Evolutionary conservation across 2,113 vertebrate genomes (phyloP).

Genomic region (Hippocampus mohnikei): DNA sequence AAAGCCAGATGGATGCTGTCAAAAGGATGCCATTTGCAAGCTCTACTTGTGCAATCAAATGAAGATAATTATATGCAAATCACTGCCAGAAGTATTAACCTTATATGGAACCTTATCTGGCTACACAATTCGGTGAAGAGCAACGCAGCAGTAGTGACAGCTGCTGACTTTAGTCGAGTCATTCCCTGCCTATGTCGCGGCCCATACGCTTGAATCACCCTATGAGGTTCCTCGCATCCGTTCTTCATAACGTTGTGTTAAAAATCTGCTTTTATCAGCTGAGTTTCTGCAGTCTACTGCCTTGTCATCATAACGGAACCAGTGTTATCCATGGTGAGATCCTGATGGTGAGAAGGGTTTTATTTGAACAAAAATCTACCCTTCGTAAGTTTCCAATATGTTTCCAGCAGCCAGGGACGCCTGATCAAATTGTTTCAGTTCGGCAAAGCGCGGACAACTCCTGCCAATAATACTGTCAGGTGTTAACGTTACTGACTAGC

Average conservation of each 20-base stretch:
- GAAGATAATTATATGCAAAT: constrained; percentile 12
- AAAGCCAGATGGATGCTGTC: constrained; percentile 28
- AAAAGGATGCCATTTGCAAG: constrained; percentile 10
- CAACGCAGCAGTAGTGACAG: constrained; percentile 8
- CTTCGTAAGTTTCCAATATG: neutral
- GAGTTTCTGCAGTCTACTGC: constrained; percentile 1
- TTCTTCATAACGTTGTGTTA: neutral
- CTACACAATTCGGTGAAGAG: neutral
- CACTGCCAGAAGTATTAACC: neutral
- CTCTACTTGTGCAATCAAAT: constrained; percentile 23
- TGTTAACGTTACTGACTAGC: constrained; percentile 20
- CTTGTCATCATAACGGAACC: constrained; percentile 11
- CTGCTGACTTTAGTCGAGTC: constrained; percentile 54
- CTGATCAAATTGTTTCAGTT: constrained; percentile 25
- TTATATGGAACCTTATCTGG: neutral
- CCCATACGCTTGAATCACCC: neutral
- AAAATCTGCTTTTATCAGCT: neutral
- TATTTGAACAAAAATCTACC: neutral
- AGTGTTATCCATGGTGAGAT: too few species aligned
- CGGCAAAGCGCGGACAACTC: neutral
- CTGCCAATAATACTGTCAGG: constrained; percentile 27
- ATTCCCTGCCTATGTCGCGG: constrained; percentile 17
- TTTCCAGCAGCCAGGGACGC: constrained; percentile 15
- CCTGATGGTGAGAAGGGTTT: constrained; percentile 13
- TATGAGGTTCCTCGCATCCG: neutral